Base-by-base conservation (phyloP, 1,140 invertebrate genomes). In the Steinernema feltiae region DNA sequence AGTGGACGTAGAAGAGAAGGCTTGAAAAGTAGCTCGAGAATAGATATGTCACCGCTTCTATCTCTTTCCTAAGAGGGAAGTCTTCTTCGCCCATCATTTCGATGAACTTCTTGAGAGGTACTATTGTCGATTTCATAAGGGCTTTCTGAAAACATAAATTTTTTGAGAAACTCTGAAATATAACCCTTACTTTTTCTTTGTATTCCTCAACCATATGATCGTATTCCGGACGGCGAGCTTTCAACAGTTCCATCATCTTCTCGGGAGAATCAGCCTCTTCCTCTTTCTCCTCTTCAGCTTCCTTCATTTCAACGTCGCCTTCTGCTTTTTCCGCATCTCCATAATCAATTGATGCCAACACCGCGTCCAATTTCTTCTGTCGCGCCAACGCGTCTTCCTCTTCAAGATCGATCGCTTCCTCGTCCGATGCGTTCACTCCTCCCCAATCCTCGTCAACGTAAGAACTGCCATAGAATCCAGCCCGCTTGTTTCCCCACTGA, bases 361-460 rank as follows among this genome's bases (percentile, higher is more conserved):
- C 73, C 30, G 48, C 70, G 30, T 78, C 77, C 12, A 78, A 35
- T 24, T 72, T 63, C 70, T 78, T 78, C 72, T 78, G 77, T 0
- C 77, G 70, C 3, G 70, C 32, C 29, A 78, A 63, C 21, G 77
- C 77, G 32, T 78, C 77, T 72, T 78, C 74, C 24, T 78, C 77
- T 72, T 78, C 77, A 1, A 78, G 32, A 31, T 78, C 69, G 48
- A 74, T 74, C 32, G 48, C 77, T 70, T 78, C 77, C 70, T 76
- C 72, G 27, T 78, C 77, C 30, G 75, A 71, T 29, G 75, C 77
- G 24, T 72, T 48, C 77, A 78, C 75, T 32, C 77, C 72, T 32
- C 77, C 77, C 73, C 74, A 78, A 69, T 78, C 77, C 46, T 78
- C 69, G 46, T 78, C 77, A 0, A 78, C 77, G 35, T 70, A 78